Conservation (phyloP, 1,140 invertebrate genomes). For the Euwallacea similis region DNA sequence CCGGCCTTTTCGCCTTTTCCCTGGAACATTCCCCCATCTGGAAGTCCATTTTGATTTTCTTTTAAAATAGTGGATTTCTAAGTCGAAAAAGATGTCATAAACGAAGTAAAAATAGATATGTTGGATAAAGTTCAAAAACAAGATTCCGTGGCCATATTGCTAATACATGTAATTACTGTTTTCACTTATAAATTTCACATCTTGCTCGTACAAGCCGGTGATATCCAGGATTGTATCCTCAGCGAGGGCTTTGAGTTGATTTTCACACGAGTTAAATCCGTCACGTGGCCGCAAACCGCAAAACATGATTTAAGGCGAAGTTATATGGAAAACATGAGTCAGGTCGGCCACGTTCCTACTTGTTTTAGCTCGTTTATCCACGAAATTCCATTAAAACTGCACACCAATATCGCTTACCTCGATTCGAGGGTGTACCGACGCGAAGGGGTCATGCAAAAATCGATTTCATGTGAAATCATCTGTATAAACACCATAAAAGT, state of each 20-base stretch:
- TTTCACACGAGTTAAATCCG: no score
- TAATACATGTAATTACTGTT: conserved; percentile 24
- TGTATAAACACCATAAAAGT: conserved; percentile 46
- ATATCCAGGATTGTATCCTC: no score
- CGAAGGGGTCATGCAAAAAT: conserved; percentile 12
- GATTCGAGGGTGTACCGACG: no score
- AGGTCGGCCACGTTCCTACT: conserved; percentile 11
- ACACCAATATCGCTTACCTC: background rate
- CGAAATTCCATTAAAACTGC: conserved; percentile 1
- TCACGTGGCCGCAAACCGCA: no score
- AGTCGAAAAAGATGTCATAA: conserved; percentile 40
- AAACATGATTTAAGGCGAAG: no score
- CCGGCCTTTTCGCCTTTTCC: conserved; percentile 47
- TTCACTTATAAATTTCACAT: background rate
- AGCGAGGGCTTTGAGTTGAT: no score
- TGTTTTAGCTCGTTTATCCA: conserved; percentile 20
- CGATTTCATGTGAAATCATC: conserved; percentile 24
- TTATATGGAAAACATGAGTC: conserved; percentile 27
- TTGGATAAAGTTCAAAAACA: conserved; percentile 54
- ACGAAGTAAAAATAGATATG: conserved; percentile 52
- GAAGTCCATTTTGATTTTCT: conserved; percentile 48
- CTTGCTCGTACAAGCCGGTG: no score
- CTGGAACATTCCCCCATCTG: conserved; percentile 41
- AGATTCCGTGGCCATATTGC: conserved; percentile 47
- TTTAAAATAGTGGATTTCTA: conserved; percentile 34